phyloP scores from a whole-genome alignment of 2,888 invertebrate species.

The Spicauda simplicius region DNA sequence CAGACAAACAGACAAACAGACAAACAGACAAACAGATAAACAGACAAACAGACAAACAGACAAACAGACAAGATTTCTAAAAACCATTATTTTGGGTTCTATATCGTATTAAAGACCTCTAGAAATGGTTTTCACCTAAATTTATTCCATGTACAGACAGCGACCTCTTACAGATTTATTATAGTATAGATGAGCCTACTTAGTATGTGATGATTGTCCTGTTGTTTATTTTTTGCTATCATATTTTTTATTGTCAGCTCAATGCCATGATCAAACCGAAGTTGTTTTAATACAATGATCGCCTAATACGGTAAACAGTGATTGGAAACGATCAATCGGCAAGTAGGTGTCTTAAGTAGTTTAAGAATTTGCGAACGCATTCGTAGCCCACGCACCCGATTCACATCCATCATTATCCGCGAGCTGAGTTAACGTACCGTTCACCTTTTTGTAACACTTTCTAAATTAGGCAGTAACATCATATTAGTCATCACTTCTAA shows the following conservation, averaged over 20 bases:
- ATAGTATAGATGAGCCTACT: neutral
- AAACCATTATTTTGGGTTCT: too few relatives aligned
- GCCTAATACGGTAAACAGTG: constrained; percentile 13
- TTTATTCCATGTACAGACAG: too few relatives aligned
- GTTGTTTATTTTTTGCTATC: constrained; percentile 18
- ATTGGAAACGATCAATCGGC: constrained; percentile 58
- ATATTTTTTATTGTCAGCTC: constrained; percentile 29
- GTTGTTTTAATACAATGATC: constrained; percentile 25
- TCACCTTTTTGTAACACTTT: constrained; percentile 60
- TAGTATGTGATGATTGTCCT: constrained; percentile 21
- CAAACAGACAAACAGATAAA: too few relatives aligned
- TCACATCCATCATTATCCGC: constrained; percentile 71
- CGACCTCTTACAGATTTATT: too few relatives aligned
- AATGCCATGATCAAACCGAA: constrained; percentile 24
- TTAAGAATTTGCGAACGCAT: constrained; percentile 62
- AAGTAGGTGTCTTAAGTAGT: constrained; percentile 66
- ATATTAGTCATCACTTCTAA: constrained; percentile 54
- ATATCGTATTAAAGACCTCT: too few relatives aligned
- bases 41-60: too few relatives aligned
- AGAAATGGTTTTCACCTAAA: too few relatives aligned
- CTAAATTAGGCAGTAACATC: constrained; percentile 57
- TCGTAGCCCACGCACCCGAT: constrained; percentile 68
- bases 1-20: too few relatives aligned
- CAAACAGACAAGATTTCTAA: too few relatives aligned
- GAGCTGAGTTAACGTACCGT: constrained; percentile 62